Evolutionary conservation across 1,140 invertebrate genomes (phyloP).

Genomic region (Anastrepha obliqua): DNA sequence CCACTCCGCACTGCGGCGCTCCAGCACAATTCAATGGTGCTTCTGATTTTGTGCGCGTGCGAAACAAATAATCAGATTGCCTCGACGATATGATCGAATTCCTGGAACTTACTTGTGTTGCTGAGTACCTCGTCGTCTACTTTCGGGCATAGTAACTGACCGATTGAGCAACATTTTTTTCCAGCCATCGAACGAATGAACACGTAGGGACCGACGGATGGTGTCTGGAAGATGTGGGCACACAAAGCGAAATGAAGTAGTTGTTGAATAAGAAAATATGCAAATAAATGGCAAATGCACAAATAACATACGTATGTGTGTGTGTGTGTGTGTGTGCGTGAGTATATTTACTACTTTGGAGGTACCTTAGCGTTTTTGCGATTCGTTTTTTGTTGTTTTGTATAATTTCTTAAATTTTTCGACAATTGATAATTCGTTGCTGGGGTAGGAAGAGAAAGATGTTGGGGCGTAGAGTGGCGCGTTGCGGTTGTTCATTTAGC

Average conservation of each 20-base stretch:
- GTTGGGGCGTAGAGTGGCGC: neutral
- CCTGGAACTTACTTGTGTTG: constrained; percentile 57
- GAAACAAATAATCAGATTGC: constrained; percentile 50
- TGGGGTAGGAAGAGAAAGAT: neutral
- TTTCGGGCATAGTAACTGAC: constrained; percentile 38
- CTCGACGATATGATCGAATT: constrained; percentile 57
- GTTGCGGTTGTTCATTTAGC: neutral
- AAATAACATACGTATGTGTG: neutral
- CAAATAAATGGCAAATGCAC: constrained; percentile 16
- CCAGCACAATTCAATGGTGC: constrained; percentile 16
- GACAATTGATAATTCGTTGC: constrained; percentile 31
- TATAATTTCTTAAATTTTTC: constrained; percentile 40
- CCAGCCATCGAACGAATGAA: too few relatives aligned
- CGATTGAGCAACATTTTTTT: constrained; percentile 19
- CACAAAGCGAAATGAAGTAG: constrained; percentile 3
- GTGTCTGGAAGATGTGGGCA: neutral
- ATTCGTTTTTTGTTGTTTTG: neutral
- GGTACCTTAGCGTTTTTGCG: neutral
- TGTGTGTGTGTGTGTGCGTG: neutral
- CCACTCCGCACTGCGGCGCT: constrained; percentile 1
- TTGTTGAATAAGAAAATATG: neutral
- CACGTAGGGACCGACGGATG: neutral
- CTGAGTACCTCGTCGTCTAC: neutral
- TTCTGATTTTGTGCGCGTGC: constrained; percentile 46
- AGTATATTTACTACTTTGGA: neutral